Percentiles rank a stretch among this genome's conserved stretches.
These are phyloP conservation scores for Lepus oiostolus DNA, from an alignment of 2,797 vertebrate genomes.

Conservation along the genomic window DNA sequence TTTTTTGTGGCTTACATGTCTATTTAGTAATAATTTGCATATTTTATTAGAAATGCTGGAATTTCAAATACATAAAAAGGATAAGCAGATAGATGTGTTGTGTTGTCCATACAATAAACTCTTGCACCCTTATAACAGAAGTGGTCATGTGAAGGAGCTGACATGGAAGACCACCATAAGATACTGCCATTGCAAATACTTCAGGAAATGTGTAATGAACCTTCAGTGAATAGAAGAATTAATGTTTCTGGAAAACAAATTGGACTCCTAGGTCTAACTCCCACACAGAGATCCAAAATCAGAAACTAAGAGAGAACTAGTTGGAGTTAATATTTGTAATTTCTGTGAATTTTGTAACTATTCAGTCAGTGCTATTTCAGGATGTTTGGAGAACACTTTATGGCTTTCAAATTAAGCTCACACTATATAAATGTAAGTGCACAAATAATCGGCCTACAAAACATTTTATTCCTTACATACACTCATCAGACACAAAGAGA, in stretches of 20 bases:
- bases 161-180: background rate
- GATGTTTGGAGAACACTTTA: background rate
- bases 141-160: background rate
- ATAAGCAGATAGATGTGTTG: background rate
- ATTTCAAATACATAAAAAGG: background rate
- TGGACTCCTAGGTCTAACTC: background rate
- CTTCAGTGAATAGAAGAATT: background rate
- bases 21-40: background rate
- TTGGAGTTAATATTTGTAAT: background rate
- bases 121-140: background rate
- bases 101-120: background rate
- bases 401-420: constrained; percentile 49
- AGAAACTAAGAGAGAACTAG: background rate
- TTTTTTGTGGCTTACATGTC: background rate
- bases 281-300: background rate
- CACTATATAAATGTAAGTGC: background rate
- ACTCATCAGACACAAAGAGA: background rate
- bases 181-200: background rate
- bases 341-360: constrained; percentile 12
- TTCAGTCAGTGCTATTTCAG: constrained; percentile 28
- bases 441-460: constrained; percentile 44
- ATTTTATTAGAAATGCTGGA: background rate
- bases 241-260: constrained; percentile 10
- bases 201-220: background rate
- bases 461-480: constrained; percentile 38